Percentiles rank a stretch among this genome's conserved stretches.
Conservation (phyloP, 1,140 invertebrate genomes). For the Danaus plexippus region DNA sequence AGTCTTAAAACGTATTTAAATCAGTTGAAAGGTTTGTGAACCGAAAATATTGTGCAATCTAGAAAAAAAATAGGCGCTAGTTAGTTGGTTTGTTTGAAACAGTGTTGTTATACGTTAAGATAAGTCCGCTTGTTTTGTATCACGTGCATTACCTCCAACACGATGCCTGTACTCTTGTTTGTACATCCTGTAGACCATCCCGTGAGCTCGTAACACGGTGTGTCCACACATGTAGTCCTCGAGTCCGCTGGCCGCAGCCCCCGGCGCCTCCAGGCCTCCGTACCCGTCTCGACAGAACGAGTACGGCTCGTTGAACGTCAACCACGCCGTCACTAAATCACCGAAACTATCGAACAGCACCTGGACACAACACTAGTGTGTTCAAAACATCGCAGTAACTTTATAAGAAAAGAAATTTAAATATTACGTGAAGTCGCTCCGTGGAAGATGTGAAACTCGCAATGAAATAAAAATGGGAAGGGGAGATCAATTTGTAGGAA, state of each 20-base stretch:
- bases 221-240: slow-evolving; percentile 68
- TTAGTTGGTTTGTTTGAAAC: too few relatives aligned
- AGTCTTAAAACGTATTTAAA: too few relatives aligned
- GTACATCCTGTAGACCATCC: slow-evolving; percentile 48
- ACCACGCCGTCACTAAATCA: slow-evolving; percentile 69
- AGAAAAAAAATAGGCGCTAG: too few relatives aligned
- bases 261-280: slow-evolving; percentile 61
- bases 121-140: background rate
- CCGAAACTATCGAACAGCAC: slow-evolving; percentile 74
- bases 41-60: too few relatives aligned
- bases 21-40: too few relatives aligned
- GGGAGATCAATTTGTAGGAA: too few relatives aligned
- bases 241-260: slow-evolving; percentile 49
- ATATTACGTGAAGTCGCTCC: too few relatives aligned
- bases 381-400: too few relatives aligned
- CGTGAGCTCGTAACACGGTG: slow-evolving; percentile 65
- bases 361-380: slow-evolving; percentile 14
- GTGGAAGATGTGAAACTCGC: too few relatives aligned
- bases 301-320: slow-evolving; percentile 72
- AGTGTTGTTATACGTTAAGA: too few relatives aligned
- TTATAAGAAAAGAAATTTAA: too few relatives aligned
- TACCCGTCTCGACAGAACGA: slow-evolving; percentile 61
- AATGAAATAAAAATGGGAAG: too few relatives aligned
- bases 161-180: slow-evolving; percentile 41
- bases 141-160: slow-evolving; percentile 27